phyloP scores from a whole-genome alignment of 2,888 invertebrate genomes.

The Gymnocheta viridis region DNA sequence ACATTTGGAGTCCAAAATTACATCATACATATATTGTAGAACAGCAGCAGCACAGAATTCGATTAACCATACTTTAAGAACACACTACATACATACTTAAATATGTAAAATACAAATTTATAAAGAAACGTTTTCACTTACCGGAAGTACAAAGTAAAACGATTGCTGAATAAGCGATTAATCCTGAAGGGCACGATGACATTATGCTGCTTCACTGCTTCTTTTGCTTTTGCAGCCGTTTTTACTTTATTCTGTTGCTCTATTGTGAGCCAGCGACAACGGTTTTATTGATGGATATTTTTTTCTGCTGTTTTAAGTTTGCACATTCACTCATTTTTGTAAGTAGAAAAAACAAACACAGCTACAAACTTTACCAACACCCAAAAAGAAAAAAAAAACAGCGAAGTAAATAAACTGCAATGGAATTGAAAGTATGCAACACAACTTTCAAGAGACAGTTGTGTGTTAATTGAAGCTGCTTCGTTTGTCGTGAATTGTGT shows the following conservation, averaged over 20 bases:
- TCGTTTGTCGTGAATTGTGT: conserved; percentile 41
- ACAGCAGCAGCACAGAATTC: neutral
- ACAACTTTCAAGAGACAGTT: conserved; percentile 32
- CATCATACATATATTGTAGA: neutral
- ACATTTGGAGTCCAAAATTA: conserved; percentile 8
- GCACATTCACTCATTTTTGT: conserved; percentile 21
- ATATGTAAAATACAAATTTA: conserved; percentile 3
- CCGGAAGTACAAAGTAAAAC: conserved; percentile 82
- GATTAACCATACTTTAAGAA: neutral
- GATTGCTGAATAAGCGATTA: conserved; percentile 82
- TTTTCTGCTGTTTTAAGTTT: conserved; percentile 25
- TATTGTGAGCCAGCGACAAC: conserved; percentile 26
- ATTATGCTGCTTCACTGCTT: conserved; percentile 58
- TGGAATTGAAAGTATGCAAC: conserved; percentile 36
- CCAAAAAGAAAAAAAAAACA: too few relatives aligned
- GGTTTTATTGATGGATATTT: conserved; percentile 49
- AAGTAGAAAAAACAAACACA: conserved; percentile 21
- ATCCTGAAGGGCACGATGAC: conserved; percentile 78
- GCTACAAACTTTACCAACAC: conserved; percentile 22
- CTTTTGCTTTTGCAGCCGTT: conserved; percentile 68
- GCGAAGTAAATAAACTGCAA: conserved; percentile 49
- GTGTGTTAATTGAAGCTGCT: conserved; percentile 9
- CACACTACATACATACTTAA: neutral
- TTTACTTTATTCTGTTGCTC: conserved; percentile 32
- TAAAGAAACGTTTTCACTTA: conserved; percentile 76